Base-by-base conservation (phyloP, 2,113 vertebrate species). In the Pardalotus punctatus region DNA sequence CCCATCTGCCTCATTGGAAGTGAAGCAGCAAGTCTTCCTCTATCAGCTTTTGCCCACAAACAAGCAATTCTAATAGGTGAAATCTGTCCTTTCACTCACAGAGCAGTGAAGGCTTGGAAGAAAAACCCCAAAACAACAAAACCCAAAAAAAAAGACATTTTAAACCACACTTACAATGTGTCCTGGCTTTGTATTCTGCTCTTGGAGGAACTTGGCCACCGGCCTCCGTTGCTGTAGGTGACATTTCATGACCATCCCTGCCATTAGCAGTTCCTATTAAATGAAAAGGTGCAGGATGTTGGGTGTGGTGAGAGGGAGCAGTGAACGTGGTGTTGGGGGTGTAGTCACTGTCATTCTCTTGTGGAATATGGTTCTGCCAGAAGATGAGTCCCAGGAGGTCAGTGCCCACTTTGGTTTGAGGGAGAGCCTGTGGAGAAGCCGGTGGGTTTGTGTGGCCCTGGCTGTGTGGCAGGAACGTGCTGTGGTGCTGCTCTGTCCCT, bases 401-500 rank as follows among this genome's bases (percentile, higher is more conserved):
- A 24, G 18, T 50, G 65, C 35, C 58, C 25, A 2, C 71, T 54
- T 10, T 43, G 51, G 12, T 27, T 19, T 47, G 56, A 78, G 42
- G 51, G 40, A 29, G 35, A 24, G 27, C 22, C 29, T 12, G 9
- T 62, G 43, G 61, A 51, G 60, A 36, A 40, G 42, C n/a, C 0
- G 0, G 3, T 21, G n/a, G 36, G 54, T 40, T 66, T 81, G 58
- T 28, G 0, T 3, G 5, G 67, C 3, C 0, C 60, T 58, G 70
- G 14, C 54, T 51, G 29, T 4, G 48, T 33, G 10, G 14, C 61
- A 45, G 61, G 45, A 50, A 27, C 0, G 0, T 54, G 72, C 45
- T 54, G 11, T 47, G 51, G 48, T 47, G 22, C 62, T 79, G 14
- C 56, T 38, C 60, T 81, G n/a, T 38, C 5, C 3, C n/a, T 29